These are phyloP conservation scores for Gobius niger DNA, from an alignment of 2,113 vertebrate species.

Conservation along the genomic window DNA sequence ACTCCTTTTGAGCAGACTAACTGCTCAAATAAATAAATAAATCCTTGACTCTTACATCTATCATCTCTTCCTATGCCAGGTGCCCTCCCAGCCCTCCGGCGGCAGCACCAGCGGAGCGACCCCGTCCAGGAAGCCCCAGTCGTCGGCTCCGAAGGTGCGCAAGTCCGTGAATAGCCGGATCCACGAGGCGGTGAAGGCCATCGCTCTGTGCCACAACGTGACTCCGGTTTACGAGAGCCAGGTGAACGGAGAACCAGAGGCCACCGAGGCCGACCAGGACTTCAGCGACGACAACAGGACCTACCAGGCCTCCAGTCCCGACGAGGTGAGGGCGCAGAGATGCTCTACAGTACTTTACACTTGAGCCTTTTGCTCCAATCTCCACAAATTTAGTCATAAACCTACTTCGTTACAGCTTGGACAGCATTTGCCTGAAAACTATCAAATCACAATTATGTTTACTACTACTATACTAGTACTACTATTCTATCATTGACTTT, in stretches of 20 bases:
- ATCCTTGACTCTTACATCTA: too few relatives aligned
- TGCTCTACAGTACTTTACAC: too few relatives aligned
- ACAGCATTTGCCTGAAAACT: too few relatives aligned
- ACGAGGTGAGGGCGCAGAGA: constrained; percentile 81
- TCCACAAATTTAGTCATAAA: too few relatives aligned
- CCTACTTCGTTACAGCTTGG: too few relatives aligned
- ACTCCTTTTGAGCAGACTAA: too few relatives aligned
- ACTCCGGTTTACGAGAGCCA: constrained; percentile 91
- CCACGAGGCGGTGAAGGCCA: constrained; percentile 93
- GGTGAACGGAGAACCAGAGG: constrained; percentile 80
- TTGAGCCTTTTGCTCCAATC: too few relatives aligned
- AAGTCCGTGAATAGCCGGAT: constrained; percentile 92
- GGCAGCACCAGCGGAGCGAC: constrained; percentile 70
- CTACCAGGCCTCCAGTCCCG: constrained; percentile 97
- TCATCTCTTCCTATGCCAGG: constrained; percentile 18
- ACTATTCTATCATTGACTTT: too few relatives aligned
- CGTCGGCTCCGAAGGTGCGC: constrained; percentile 86
- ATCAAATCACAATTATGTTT: too few relatives aligned
- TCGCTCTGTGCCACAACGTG: constrained; percentile 95
- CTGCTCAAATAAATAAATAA: too few relatives aligned
- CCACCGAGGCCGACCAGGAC: constrained; percentile 91
- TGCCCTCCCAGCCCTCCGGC: constrained; percentile 49
- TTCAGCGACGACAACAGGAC: constrained; percentile 92
- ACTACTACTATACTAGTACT: too few relatives aligned
- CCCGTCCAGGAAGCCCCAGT: constrained; percentile 76